A percentile compares a stretch with the other conserved stretches of the same genome.
Evolutionary conservation across 2,888 invertebrate genomes (phyloP).

Genomic region (Disparrhopalites patrizii): DNA sequence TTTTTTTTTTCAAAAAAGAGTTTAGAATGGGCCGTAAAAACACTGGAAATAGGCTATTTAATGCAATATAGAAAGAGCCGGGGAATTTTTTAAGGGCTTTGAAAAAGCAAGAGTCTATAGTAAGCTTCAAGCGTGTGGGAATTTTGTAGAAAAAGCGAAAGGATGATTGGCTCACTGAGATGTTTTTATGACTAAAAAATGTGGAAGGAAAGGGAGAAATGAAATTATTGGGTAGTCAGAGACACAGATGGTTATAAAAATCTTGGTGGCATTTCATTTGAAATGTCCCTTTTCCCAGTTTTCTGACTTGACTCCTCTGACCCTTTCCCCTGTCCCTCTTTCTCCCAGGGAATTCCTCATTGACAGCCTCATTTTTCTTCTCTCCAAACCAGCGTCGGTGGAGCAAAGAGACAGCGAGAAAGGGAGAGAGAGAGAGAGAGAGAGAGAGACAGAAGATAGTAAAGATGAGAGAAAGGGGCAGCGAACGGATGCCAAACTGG

Average conservation of each 20-base stretch:
- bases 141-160: too few relatives aligned
- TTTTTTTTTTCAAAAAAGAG: too few relatives aligned
- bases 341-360: slow-evolving; percentile 40
- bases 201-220: background rate
- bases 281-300: slow-evolving; percentile 9
- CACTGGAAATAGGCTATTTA: too few relatives aligned
- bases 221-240: slow-evolving; percentile 24
- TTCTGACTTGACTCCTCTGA: slow-evolving; percentile 7
- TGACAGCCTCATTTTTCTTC: slow-evolving; percentile 48
- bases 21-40: too few relatives aligned
- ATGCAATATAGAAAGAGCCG: too few relatives aligned
- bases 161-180: background rate
- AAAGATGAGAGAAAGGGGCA: background rate
- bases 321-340: slow-evolving; percentile 16
- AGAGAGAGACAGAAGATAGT: background rate
- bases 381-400: too few relatives aligned
- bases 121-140: too few relatives aligned
- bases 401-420: slow-evolving; percentile 12
- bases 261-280: slow-evolving; percentile 29
- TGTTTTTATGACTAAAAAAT: background rate
- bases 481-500: slow-evolving; percentile 23
- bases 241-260: slow-evolving; percentile 27
- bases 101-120: too few relatives aligned
- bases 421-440: background rate
- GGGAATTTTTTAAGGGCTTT: too few relatives aligned